Conservation (phyloP, 2,113 vertebrate genomes). For the Parotia lawesii region DNA sequence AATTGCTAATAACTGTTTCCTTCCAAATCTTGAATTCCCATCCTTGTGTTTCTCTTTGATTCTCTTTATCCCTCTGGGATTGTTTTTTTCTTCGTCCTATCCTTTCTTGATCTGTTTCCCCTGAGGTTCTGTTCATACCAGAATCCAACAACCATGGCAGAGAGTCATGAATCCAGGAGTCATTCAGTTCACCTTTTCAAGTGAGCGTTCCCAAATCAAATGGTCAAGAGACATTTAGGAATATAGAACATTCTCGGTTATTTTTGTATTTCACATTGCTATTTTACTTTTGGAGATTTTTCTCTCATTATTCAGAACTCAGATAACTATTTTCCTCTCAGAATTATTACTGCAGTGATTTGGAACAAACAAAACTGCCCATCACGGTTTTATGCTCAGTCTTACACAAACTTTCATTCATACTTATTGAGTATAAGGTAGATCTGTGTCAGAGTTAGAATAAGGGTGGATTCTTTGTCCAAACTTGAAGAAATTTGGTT, state of each 20-base stretch:
- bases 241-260: neutral
- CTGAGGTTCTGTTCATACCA: neutral
- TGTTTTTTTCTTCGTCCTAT: neutral
- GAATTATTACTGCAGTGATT: neutral
- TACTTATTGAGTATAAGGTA: neutral
- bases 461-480: neutral
- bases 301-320: neutral
- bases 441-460: neutral
- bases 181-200: neutral
- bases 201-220: neutral
- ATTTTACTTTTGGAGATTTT: neutral
- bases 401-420: neutral
- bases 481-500: neutral
- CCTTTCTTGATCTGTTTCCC: neutral
- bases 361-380: neutral
- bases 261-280: neutral
- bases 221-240: neutral
- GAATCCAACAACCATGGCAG: neutral
- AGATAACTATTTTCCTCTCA: neutral
- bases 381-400: neutral
- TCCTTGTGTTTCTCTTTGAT: neutral
- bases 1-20: neutral
- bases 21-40: neutral
- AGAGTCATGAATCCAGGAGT: neutral
- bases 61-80: neutral